These are phyloP conservation scores for Drosophila nigromelanica DNA, from an alignment of 1,140 invertebrate genomes.

Conservation along the genomic window DNA sequence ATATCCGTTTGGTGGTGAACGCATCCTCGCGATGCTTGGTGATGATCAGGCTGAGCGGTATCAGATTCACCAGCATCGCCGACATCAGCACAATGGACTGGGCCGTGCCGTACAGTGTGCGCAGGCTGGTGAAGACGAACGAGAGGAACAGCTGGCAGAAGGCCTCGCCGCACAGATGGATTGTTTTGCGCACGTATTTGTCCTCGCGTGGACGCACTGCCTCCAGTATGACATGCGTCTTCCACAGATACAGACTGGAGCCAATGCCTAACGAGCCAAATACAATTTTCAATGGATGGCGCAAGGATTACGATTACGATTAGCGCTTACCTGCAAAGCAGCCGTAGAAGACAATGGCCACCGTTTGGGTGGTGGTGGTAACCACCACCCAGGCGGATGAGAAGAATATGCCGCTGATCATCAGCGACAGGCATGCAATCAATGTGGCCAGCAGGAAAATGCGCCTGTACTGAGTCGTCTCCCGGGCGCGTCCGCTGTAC, in stretches of 20 bases:
- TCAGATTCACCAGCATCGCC: slow-evolving; percentile 77
- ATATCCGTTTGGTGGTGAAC: slow-evolving; percentile 77
- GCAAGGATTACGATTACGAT: neutral
- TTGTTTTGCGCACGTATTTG: slow-evolving; percentile 80
- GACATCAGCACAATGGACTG: slow-evolving; percentile 80
- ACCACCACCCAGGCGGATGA: slow-evolving; percentile 80
- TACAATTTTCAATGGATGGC: neutral
- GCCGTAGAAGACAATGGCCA: slow-evolving; percentile 80
- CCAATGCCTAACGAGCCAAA: slow-evolving; percentile 62
- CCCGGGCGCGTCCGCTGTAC: slow-evolving; percentile 72
- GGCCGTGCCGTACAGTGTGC: slow-evolving; percentile 78
- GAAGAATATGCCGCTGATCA: slow-evolving; percentile 77
- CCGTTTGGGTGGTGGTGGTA: slow-evolving; percentile 75
- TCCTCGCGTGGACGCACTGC: slow-evolving; percentile 81
- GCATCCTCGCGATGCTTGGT: slow-evolving; percentile 79
- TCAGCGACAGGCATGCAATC: slow-evolving; percentile 73
- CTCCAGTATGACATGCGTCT: slow-evolving; percentile 80
- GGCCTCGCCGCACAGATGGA: slow-evolving; percentile 78
- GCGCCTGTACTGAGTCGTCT: slow-evolving; percentile 68
- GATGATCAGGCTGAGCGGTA: slow-evolving; percentile 78
- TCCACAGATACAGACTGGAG: slow-evolving; percentile 75
- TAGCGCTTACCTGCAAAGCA: slow-evolving; percentile 69
- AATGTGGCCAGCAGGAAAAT: slow-evolving; percentile 74
- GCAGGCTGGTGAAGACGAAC: slow-evolving; percentile 80
- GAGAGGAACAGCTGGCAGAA: slow-evolving; percentile 81